phyloP scores from a whole-genome alignment of 1,140 invertebrate genomes.

The Drosophila arawakana region DNA sequence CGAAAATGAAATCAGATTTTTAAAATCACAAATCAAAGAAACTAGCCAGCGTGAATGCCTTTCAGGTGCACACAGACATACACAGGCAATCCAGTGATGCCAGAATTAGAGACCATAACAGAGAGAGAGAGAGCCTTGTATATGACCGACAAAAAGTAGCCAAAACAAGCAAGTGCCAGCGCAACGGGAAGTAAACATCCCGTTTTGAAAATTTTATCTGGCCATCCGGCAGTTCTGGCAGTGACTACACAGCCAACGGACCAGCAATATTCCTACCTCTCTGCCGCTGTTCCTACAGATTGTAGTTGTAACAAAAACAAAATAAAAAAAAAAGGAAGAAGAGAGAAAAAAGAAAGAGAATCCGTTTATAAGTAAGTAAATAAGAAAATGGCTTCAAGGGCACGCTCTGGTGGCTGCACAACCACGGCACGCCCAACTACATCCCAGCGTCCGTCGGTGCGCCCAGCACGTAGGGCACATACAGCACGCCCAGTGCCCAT shows the following conservation, averaged over 20 bases:
- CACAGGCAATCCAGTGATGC: background rate
- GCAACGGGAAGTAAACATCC: constrained; percentile 73
- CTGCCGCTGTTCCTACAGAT: background rate
- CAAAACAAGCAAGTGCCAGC: constrained; percentile 63
- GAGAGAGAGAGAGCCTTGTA: constrained; percentile 9
- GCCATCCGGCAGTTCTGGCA: constrained; percentile 54
- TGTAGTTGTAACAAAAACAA: constrained; percentile 20
- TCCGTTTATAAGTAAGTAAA: constrained; percentile 75
- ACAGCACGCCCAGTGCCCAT: constrained; percentile 70
- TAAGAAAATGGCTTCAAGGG: constrained; percentile 81
- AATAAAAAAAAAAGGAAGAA: constrained; percentile 17
- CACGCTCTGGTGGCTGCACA: constrained; percentile 46
- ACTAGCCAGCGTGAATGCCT: constrained; percentile 56
- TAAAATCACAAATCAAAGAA: constrained; percentile 62
- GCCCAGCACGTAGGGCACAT: constrained; percentile 71
- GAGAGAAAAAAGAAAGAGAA: constrained; percentile 36
- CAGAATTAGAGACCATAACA: constrained; percentile 16
- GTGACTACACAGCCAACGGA: constrained; percentile 51
- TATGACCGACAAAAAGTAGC: constrained; percentile 71
- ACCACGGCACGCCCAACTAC: constrained; percentile 43
- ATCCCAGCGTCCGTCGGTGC: constrained; percentile 4
- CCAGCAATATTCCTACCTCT: constrained; percentile 16
- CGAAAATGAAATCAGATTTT: constrained; percentile 66
- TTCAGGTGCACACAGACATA: constrained; percentile 30
- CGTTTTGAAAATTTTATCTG: constrained; percentile 79